These are phyloP conservation scores for Branchellion lobata DNA, from an alignment of 2,888 invertebrate genomes.

Conservation along the genomic window DNA sequence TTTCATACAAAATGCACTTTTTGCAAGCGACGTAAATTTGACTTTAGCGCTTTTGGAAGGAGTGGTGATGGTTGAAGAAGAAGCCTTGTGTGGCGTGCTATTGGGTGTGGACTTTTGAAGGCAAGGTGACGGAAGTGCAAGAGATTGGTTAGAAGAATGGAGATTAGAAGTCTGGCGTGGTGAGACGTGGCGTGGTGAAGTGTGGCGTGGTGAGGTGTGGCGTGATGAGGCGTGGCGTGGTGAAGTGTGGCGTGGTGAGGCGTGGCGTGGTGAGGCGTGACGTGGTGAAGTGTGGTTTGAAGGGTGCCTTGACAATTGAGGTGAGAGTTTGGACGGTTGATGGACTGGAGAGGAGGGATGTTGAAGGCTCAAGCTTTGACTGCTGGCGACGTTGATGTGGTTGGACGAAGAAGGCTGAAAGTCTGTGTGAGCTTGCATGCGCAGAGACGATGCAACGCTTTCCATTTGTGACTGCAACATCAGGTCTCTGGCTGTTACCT, in stretches of 20 bases:
- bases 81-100: background rate
- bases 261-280: background rate
- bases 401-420: too few relatives aligned
- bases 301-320: too few relatives aligned
- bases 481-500: conserved; percentile 18
- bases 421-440: too few relatives aligned
- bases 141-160: too few relatives aligned
- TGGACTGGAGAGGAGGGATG: too few relatives aligned
- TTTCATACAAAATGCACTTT: conserved; percentile 21
- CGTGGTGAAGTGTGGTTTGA: background rate
- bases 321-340: too few relatives aligned
- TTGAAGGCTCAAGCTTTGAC: too few relatives aligned
- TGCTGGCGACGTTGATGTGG: too few relatives aligned
- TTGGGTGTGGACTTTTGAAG: background rate
- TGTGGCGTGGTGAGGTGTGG: background rate
- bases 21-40: background rate
- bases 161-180: background rate
- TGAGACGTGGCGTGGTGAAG: background rate
- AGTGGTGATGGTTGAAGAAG: conserved; percentile 1
- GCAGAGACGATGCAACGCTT: background rate
- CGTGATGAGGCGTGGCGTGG: too few relatives aligned
- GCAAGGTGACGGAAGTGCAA: too few relatives aligned
- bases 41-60: conserved; percentile 2
- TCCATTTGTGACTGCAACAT: conserved; percentile 5
- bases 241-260: background rate